phyloP scores from a whole-genome alignment of 2,113 vertebrate species.

The Neotoma lepida region DNA sequence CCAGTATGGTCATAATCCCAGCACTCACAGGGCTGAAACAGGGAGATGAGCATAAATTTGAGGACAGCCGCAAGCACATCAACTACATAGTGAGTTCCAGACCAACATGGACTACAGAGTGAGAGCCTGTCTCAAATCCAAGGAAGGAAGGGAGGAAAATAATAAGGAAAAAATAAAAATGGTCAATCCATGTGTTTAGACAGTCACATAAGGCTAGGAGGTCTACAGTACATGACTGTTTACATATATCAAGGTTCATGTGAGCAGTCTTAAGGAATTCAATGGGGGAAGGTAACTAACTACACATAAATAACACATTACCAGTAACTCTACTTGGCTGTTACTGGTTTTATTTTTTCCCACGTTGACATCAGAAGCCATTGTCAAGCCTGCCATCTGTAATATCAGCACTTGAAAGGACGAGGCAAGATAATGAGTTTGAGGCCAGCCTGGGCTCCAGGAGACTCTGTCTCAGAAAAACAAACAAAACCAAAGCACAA shows the following conservation, averaged over 20 bases:
- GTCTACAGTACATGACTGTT: neutral
- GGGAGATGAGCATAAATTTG: neutral
- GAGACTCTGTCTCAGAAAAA: neutral
- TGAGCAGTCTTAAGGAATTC: neutral
- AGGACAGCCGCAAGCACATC: neutral
- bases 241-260: neutral
- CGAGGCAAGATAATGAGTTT: neutral
- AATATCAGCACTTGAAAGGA: neutral
- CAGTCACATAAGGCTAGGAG: neutral
- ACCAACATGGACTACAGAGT: neutral
- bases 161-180: neutral
- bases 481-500: neutral
- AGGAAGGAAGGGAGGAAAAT: neutral
- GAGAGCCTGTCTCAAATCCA: neutral
- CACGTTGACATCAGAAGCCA: slow-evolving; percentile 32
- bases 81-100: neutral
- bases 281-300: neutral
- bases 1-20: neutral
- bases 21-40: neutral
- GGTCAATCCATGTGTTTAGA: too few relatives aligned
- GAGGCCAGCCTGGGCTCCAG: neutral
- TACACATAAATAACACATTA: neutral
- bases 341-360: neutral
- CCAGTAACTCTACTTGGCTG: neutral
- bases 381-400: neutral